Conservation (phyloP, 2,888 invertebrate species). For the Itoplectis maculator region DNA sequence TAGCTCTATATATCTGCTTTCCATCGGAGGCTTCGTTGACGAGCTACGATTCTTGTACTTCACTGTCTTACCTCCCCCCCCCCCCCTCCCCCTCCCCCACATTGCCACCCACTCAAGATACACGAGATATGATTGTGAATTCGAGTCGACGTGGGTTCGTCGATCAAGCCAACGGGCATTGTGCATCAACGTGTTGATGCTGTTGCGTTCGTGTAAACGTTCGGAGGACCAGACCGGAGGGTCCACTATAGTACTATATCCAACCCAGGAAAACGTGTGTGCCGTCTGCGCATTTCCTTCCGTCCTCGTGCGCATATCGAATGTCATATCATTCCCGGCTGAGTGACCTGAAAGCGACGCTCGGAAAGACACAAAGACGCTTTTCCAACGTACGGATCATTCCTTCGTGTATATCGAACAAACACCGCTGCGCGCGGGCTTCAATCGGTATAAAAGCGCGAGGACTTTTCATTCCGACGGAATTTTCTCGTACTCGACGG, state of each 20-base stretch:
- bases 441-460: neutral
- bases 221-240: neutral
- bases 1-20: neutral
- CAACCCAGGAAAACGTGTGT: neutral
- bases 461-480: neutral
- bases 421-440: neutral
- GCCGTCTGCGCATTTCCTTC: neutral
- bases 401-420: neutral
- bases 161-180: conserved; percentile 8
- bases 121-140: conserved; percentile 1
- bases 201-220: neutral
- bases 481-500: neutral
- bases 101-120: neutral
- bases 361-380: conserved; percentile 3
- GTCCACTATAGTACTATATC: neutral
- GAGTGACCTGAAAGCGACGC: conserved; percentile 4
- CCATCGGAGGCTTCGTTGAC: neutral
- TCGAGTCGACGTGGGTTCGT: neutral
- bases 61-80: conserved; percentile 5
- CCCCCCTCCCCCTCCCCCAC: too few relatives aligned
- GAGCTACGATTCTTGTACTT: conserved; percentile 11
- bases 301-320: neutral
- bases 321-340: conserved; percentile 10
- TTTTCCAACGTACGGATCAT: neutral
- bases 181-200: conserved; percentile 1